Evolutionary conservation across 1,140 invertebrate genomes (phyloP), one percentile per base, ranked within the genome.

Genomic region (Musca domestica): DNA sequence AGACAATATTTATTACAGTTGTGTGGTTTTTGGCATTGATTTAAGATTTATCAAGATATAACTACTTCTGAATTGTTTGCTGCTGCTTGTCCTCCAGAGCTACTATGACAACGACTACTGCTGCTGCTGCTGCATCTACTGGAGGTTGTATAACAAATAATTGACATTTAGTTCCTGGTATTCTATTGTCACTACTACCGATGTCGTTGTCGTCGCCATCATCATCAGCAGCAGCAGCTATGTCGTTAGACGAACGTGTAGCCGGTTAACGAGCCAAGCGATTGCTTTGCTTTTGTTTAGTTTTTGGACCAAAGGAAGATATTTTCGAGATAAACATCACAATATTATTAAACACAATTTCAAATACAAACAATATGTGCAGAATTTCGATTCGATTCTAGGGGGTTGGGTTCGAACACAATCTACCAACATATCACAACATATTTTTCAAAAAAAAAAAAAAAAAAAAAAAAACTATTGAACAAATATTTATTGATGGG

Each of bases 111-210:
- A 14, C 23, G 0, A 10, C 27, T 58, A n/a, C 54, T 30, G 3
- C 52, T 10, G 25, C 14, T 15, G 23, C 52, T 15, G 22, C 23
- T 56, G 52, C 9, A 27, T n/a, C n/a, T n/a, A 51, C 19, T 51
- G 19, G 27, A 61, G 54, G 54, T 58, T 61, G 56, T 61, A 61
- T 61, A 61, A 61, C 56, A 61, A 61, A 61, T 61, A 61, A 61
- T 61, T 61, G 56, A 61, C 56, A 61, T 61, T 61, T 61, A 61
- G 56, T 61, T 61, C 56, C 56, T 61, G 56, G 56, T 61, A 61
- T 61, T 61, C 56, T 61, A 19, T 61, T 61, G 56, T 61, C 27
- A 61, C 27, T 20, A 51, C 27, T 19, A 34, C 41, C n/a, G n/a
- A n/a, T 20, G 15, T 61, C n/a, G 27, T 34, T 61, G 27, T 41